phyloP scores from a whole-genome alignment of 2,888 invertebrate species.

The Volucella bombylans region DNA sequence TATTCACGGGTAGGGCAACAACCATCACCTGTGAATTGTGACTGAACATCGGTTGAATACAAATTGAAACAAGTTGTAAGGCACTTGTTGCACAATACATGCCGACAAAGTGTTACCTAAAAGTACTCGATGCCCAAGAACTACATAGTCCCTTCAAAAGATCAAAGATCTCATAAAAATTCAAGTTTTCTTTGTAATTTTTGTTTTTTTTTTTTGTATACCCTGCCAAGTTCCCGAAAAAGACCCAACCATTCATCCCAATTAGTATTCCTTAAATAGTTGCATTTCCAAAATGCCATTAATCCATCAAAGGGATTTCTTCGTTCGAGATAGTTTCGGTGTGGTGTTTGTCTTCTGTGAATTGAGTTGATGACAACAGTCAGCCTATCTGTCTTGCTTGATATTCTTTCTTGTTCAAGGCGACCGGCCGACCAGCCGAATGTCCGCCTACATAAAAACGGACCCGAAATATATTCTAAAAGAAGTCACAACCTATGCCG shows the following conservation, averaged over 20 bases:
- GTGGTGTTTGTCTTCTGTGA: conserved; percentile 9
- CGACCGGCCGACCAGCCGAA: conserved; percentile 1
- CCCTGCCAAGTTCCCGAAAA: conserved; percentile 32
- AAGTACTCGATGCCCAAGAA: background rate
- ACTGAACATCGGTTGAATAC: conserved; percentile 23
- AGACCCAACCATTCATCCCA: conserved; percentile 49
- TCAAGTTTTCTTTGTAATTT: background rate
- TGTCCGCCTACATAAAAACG: conserved; percentile 50
- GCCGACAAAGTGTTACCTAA: conserved; percentile 21
- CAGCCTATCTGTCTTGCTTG: conserved; percentile 12
- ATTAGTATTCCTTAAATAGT: conserved; percentile 71
- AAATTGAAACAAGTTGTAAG: conserved; percentile 4
- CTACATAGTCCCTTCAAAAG: conserved; percentile 35
- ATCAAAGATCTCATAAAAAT: conserved; percentile 65
- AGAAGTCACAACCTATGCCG: conserved; percentile 26
- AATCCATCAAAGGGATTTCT: conserved; percentile 60
- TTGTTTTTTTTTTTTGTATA: conserved; percentile 8
- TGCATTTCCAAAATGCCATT: conserved; percentile 63
- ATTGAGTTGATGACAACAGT: conserved; percentile 56
- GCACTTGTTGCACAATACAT: conserved; percentile 14
- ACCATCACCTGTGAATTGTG: conserved; percentile 9
- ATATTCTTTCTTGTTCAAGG: conserved; percentile 17
- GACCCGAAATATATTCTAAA: conserved; percentile 23
- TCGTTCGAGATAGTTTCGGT: background rate
- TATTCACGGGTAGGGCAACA: background rate